phyloP scores from a whole-genome alignment of 2,113 vertebrate species.

The Danio rerio region GRCz12tu NC_133194.1:38478001-38478500 shows the following conservation, averaged over 20 bases:
- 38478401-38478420: no score
- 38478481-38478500: no score
- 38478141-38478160: background rate
- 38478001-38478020: conserved; percentile 3
- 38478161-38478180: conserved; percentile 51
- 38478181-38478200: conserved; percentile 60
- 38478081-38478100: background rate
- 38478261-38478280: background rate
- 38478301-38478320: background rate
- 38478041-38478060: conserved; percentile 22
- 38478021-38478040: background rate
- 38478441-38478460: no score
- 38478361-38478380: no score
- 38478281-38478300: background rate
- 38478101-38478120: background rate
- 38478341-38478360: background rate
- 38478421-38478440: no score
- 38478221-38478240: conserved; percentile 26
- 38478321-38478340: background rate
- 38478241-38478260: conserved; percentile 1
- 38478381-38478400: no score
- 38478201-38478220: conserved; percentile 67
- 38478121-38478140: conserved; percentile 5
- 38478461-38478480: no score
- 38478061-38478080: conserved; percentile 9